Evolutionary conservation across 2,113 vertebrate species (phyloP), one percentile per base, ranked within the genome.

Genomic region (Sapajus apella): DNA sequence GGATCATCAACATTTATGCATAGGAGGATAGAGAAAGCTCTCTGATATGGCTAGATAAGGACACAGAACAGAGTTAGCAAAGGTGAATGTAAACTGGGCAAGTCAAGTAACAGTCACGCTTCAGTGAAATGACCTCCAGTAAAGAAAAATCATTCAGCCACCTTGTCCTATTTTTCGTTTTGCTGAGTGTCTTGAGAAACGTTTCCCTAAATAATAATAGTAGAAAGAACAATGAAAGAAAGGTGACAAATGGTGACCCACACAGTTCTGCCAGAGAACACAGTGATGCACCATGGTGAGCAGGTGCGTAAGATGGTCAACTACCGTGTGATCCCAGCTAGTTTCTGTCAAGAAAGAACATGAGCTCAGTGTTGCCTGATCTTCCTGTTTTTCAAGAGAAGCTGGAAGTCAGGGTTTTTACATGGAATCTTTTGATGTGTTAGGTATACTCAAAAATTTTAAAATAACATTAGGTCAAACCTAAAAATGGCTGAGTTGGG

Each of bases 331-430:
- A 18, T 12, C 45, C 68, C 76, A 61, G 76, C 61, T 81, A 4
- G 50, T 77, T 93, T 82, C 85, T 87, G 84, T 79, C 45, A 68
- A 58, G 66, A 88, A 94, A 47, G 27, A 50, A 20, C 12, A 10
- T n/a, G 25, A 82, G 45, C 17, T 76, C 47, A 8, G 21, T 32
- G 76, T 55, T 73, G n/a, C 45, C 79, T 93, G 64, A 37, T 84
- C 61, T 73, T 92, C 37, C 58, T 76, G 21, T 76, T 88, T 94
- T 80, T 93, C 79, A 96, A 95, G 83, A 91, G 87, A 86, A 96
- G 12, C 58, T 91, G 47, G 37, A 90, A 95, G 37, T 94, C 8
- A 25, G 37, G 43, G 85, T 61, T 95, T 93, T 95, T 94, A 87
- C 32, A 55, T 75, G n/a, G 81, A 95, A 61, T 87, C 32, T 94